A percentile compares a stretch with the other conserved stretches of the same genome.
Conservation (phyloP, 2,113 vertebrate species). For the Pyrgilauda ruficollis region DNA sequence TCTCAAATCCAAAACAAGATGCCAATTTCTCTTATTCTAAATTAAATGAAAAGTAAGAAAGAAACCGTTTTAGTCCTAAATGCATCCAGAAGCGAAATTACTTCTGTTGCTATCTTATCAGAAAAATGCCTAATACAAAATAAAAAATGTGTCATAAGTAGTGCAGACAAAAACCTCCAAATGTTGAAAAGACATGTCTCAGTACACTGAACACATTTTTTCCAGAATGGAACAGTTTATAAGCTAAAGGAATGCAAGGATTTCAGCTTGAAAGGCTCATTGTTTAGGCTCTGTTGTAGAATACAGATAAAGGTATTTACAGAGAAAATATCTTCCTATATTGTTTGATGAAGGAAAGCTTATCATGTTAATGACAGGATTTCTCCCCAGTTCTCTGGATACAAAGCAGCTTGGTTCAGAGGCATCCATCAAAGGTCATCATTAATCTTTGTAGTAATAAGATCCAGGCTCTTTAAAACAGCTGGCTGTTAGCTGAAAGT, state of each 20-base stretch:
- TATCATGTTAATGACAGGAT: constrained; percentile 30
- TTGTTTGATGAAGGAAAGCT: constrained; percentile 40
- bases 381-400: constrained; percentile 12
- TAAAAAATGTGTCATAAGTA: background rate
- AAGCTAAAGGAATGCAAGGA: constrained; percentile 45
- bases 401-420: constrained; percentile 44
- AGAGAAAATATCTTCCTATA: constrained; percentile 63
- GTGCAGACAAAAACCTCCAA: background rate
- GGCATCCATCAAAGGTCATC: constrained; percentile 38
- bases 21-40: background rate
- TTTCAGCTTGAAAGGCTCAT: constrained; percentile 27
- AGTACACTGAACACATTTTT: background rate
- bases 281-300: constrained; percentile 43
- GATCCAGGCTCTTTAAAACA: constrained; percentile 48
- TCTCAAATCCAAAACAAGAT: background rate
- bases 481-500: constrained; percentile 34
- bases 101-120: background rate
- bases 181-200: background rate
- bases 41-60: background rate
- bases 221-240: background rate
- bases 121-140: background rate
- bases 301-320: constrained; percentile 63
- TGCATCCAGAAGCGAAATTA: background rate
- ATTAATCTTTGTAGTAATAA: constrained; percentile 57
- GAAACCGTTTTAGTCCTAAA: background rate